phyloP scores from a whole-genome alignment of 2,888 invertebrate genomes.

The Epinotia demarniana region DNA sequence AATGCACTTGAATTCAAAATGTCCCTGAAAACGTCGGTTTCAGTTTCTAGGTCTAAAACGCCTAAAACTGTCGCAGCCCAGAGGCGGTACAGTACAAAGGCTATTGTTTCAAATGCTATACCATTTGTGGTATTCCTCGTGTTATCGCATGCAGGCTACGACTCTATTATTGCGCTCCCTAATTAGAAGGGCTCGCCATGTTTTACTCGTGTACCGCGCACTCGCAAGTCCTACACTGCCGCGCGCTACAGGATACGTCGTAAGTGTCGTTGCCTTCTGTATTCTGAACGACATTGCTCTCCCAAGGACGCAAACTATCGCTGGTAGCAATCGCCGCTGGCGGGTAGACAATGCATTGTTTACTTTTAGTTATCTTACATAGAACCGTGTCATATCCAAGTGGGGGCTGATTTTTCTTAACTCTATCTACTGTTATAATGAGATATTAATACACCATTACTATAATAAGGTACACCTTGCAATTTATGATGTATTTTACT shows the following conservation, averaged over 20 bases:
- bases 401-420: slow-evolving; percentile 14
- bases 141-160: slow-evolving; percentile 60
- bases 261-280: neutral
- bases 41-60: slow-evolving; percentile 19
- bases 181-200: slow-evolving; percentile 64
- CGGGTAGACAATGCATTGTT: slow-evolving; percentile 42
- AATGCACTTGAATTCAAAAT: neutral
- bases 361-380: slow-evolving; percentile 22
- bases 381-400: slow-evolving; percentile 20
- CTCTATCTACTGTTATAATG: slow-evolving; percentile 3
- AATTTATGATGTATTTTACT: neutral
- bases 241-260: neutral
- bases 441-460: too few relatives aligned
- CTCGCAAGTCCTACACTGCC: neutral
- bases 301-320: slow-evolving; percentile 29
- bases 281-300: neutral
- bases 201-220: slow-evolving; percentile 37
- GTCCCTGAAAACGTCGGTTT: slow-evolving; percentile 16
- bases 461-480: too few relatives aligned
- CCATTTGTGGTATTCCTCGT: slow-evolving; percentile 67
- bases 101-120: slow-evolving; percentile 62
- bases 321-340: slow-evolving; percentile 21
- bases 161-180: slow-evolving; percentile 62
- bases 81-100: slow-evolving; percentile 57
- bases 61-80: slow-evolving; percentile 46